Evolutionary conservation across 2,888 invertebrate genomes (phyloP).

Genomic region (Troglohyphantes excavatus): DNA sequence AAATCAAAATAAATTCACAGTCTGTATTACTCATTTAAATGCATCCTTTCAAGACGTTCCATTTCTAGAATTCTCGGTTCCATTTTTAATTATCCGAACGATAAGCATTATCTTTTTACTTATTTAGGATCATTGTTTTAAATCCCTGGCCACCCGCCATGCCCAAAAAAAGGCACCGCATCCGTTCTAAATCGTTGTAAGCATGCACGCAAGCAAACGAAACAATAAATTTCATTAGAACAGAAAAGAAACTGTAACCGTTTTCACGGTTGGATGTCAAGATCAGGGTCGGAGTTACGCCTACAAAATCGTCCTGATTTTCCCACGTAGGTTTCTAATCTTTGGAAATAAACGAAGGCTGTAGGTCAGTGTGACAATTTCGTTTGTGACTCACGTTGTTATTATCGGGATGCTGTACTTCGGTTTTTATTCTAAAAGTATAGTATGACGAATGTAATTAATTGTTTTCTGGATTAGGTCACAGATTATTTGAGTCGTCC

Average conservation of each 20-base stretch:
- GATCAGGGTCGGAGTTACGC: constrained; percentile 56
- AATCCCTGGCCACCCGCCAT: neutral
- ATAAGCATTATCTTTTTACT: neutral
- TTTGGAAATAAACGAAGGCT: neutral
- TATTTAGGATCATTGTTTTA: neutral
- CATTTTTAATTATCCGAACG: neutral
- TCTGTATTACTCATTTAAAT: too few species aligned
- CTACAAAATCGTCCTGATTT: constrained; percentile 61
- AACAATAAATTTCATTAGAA: neutral
- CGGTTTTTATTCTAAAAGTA: too few species aligned
- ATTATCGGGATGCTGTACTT: too few species aligned
- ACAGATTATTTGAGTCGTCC: too few species aligned
- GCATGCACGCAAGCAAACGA: neutral
- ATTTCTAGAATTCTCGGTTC: neutral
- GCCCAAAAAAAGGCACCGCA: neutral
- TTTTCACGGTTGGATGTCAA: constrained; percentile 37
- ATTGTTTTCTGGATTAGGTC: too few species aligned
- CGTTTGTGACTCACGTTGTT: too few species aligned
- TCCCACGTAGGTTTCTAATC: constrained; percentile 60
- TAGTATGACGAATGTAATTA: too few species aligned
- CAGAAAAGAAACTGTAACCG: neutral
- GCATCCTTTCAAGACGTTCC: neutral
- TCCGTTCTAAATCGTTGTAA: neutral
- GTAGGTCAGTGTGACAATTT: constrained; percentile 4
- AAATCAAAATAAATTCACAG: too few species aligned